Conservation (phyloP, 2,888 invertebrate genomes). For the Atethmia centrago region DNA sequence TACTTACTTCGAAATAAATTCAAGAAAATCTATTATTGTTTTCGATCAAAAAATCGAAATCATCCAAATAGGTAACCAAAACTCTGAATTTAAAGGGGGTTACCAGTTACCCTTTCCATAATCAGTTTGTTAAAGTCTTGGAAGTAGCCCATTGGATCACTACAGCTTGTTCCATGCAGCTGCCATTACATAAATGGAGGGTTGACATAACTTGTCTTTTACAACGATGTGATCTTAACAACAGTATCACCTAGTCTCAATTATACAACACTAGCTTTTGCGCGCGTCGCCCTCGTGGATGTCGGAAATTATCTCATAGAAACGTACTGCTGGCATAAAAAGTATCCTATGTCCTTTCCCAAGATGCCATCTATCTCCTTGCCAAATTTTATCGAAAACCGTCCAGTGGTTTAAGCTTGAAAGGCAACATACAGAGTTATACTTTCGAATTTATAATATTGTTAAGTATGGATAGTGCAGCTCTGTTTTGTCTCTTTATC, state of each 20-base stretch:
- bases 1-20: background rate
- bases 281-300: too few relatives aligned
- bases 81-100: background rate
- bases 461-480: background rate
- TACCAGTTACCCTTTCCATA: background rate
- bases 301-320: too few relatives aligned
- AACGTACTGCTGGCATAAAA: too few relatives aligned
- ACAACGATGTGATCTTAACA: background rate
- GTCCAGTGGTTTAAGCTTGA: too few relatives aligned
- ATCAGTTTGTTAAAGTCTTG: background rate
- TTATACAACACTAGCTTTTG: background rate
- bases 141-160: background rate
- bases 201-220: conserved; percentile 14
- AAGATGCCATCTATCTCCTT: too few relatives aligned
- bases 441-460: too few relatives aligned
- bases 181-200: conserved; percentile 9
- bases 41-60: background rate
- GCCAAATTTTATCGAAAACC: too few relatives aligned
- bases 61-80: background rate
- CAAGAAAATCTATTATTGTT: background rate
- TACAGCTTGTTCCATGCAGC: background rate
- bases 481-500: background rate
- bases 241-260: background rate
- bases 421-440: too few relatives aligned
- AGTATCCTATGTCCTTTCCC: too few relatives aligned